A percentile compares a stretch with the other conserved stretches of the same genome.
phyloP scores from a whole-genome alignment of 1,140 invertebrate species.

The Elymnias hypermnestra region DNA sequence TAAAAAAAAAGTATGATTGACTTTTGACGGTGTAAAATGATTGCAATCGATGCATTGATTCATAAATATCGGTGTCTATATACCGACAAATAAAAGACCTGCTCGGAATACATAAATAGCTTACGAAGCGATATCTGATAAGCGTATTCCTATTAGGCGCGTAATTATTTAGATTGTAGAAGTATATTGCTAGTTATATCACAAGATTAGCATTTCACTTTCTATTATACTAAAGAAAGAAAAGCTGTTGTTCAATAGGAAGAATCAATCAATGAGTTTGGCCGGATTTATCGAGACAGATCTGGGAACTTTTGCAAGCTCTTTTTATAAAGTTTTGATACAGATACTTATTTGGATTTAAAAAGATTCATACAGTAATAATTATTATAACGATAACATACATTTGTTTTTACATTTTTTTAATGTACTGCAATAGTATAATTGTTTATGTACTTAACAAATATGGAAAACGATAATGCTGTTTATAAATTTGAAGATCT shows the following conservation, averaged over 20 bases:
- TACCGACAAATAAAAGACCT: slow-evolving; percentile 25
- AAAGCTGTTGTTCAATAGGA: slow-evolving; percentile 4
- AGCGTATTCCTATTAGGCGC: slow-evolving; percentile 27
- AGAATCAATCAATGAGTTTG: too few relatives aligned
- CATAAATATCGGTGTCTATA: slow-evolving; percentile 29
- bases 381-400: too few relatives aligned
- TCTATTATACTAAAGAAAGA: slow-evolving; percentile 17
- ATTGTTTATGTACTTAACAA: too few relatives aligned
- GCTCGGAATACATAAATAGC: slow-evolving; percentile 31
- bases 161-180: slow-evolving; percentile 30
- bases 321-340: too few relatives aligned
- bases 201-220: slow-evolving; percentile 26
- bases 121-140: slow-evolving; percentile 30
- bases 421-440: too few relatives aligned
- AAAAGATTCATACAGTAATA: too few relatives aligned
- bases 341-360: too few relatives aligned
- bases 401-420: too few relatives aligned
- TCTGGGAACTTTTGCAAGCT: too few relatives aligned
- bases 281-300: too few relatives aligned
- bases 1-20: slow-evolving; percentile 41
- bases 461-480: too few relatives aligned
- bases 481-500: too few relatives aligned
- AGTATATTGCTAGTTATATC: slow-evolving; percentile 26
- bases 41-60: slow-evolving; percentile 29
- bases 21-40: slow-evolving; percentile 33